phyloP scores from a whole-genome alignment of 1,140 invertebrate species.

The Drosophila insularis region DNA sequence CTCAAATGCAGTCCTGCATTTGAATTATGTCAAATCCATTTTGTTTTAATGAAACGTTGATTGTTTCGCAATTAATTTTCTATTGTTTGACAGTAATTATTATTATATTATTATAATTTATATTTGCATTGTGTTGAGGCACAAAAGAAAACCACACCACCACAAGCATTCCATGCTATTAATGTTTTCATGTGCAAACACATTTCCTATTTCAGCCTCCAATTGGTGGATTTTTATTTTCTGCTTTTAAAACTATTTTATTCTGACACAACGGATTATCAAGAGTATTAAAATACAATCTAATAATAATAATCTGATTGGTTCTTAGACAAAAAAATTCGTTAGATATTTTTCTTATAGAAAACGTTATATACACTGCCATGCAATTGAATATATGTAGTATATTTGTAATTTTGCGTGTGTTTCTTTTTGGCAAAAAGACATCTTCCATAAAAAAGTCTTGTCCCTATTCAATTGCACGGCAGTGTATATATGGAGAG shows the following conservation, averaged over 20 bases:
- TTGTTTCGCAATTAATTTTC: conserved; percentile 81
- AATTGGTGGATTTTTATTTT: not conserved
- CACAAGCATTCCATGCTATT: not conserved
- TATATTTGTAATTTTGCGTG: no score
- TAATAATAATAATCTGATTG: not conserved
- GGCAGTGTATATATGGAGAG: no score
- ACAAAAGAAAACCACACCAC: conserved; percentile 21
- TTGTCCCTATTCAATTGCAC: no score
- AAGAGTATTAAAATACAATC: not conserved
- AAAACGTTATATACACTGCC: no score
- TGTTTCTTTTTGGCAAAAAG: no score
- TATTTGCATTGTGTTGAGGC: conserved; percentile 64
- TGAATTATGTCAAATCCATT: conserved; percentile 82
- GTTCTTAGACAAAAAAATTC: no score
- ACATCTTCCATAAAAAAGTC: no score
- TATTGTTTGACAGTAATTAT: conserved; percentile 81
- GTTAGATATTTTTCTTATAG: no score
- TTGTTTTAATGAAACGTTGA: conserved; percentile 82
- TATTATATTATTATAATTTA: conserved; percentile 79
- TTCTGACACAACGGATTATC: not conserved
- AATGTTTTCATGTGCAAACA: conserved; percentile 37
- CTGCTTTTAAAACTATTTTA: not conserved
- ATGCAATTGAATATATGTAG: no score
- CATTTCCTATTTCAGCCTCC: conserved; percentile 28
- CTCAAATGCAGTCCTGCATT: conserved; percentile 77